Conservation (phyloP, 2,888 invertebrate species). For the Ischnura elegans region DNA sequence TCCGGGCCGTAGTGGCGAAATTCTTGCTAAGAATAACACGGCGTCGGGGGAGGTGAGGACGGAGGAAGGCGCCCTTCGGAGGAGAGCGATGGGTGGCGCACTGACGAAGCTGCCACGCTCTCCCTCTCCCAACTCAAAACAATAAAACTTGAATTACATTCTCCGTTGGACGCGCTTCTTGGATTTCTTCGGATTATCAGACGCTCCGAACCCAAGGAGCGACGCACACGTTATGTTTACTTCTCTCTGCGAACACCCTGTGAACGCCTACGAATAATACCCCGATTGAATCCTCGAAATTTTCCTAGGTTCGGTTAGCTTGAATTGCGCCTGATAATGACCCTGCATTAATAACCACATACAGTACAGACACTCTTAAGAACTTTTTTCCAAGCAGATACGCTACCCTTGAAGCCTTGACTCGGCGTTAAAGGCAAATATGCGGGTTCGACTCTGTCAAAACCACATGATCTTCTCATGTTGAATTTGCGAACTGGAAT, state of each 20-base stretch:
- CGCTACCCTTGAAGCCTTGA: no score
- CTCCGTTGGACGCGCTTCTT: background rate
- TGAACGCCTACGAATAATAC: no score
- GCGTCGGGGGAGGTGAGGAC: slow-evolving; percentile 18
- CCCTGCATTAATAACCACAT: no score
- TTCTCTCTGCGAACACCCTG: background rate
- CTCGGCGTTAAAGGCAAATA: no score
- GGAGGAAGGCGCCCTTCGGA: slow-evolving; percentile 18
- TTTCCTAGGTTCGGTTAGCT: no score
- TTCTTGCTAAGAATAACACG: slow-evolving; percentile 45
- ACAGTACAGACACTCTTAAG: no score
- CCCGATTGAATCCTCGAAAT: no score
- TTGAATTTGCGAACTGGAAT: no score
- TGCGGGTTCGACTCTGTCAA: no score
- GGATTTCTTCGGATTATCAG: background rate
- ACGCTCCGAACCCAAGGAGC: background rate
- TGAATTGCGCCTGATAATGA: no score
- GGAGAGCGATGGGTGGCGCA: slow-evolving; percentile 12
- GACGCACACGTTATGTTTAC: background rate
- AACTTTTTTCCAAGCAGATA: no score
- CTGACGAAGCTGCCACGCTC: background rate
- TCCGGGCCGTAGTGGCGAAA: slow-evolving; percentile 53
- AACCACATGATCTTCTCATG: no score
- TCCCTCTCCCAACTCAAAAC: slow-evolving; percentile 17
- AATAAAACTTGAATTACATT: background rate